These are phyloP conservation scores for Hydrotaea diabolus DNA, from an alignment of 2,888 invertebrate genomes.

Conservation along the genomic window DNA sequence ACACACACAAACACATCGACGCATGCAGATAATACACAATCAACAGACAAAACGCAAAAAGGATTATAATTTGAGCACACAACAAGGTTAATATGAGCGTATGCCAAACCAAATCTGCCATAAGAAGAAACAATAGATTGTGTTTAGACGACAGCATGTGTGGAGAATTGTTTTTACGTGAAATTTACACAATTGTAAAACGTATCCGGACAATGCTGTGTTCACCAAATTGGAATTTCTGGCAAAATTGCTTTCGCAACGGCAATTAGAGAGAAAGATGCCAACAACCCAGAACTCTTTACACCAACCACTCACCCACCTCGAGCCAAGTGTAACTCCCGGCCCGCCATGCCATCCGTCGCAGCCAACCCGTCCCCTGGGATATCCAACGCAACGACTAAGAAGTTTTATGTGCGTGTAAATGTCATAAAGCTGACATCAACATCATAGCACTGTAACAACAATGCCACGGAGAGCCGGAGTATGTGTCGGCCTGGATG, in stretches of 20 bases:
- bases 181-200: constrained; percentile 58
- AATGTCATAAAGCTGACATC: constrained; percentile 66
- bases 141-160: constrained; percentile 62
- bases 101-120: constrained; percentile 48
- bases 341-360: neutral
- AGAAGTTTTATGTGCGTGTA: constrained; percentile 65
- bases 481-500: neutral
- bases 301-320: neutral
- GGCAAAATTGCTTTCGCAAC: constrained; percentile 56
- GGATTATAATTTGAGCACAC: constrained; percentile 60
- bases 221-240: constrained; percentile 51
- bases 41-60: constrained; percentile 50
- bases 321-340: neutral
- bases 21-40: constrained; percentile 64
- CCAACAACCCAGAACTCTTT: constrained; percentile 24
- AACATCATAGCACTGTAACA: constrained; percentile 55
- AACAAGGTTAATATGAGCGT: constrained; percentile 73
- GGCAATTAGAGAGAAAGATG: constrained; percentile 47
- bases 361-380: neutral
- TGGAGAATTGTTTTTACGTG: constrained; percentile 65
- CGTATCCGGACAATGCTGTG: constrained; percentile 14
- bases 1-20: neutral
- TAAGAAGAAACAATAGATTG: constrained; percentile 50
- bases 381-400: constrained; percentile 17
- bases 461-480: neutral